Evolutionary conservation across 2,888 invertebrate genomes (phyloP).

Genomic region (Acanthoscelides obtectus): DNA sequence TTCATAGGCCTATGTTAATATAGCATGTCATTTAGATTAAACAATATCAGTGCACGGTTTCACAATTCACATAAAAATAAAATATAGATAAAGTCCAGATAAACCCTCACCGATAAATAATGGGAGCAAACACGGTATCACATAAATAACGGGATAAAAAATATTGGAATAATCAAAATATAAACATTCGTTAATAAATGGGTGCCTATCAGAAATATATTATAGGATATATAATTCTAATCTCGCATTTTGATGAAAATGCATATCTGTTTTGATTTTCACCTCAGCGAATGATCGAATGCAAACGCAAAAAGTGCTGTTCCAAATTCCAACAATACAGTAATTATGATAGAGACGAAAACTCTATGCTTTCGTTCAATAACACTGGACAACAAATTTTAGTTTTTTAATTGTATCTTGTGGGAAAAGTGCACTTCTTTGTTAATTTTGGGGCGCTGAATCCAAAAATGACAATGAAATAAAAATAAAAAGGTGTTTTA

Average conservation of each 20-base stretch:
- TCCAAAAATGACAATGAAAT: too few species aligned
- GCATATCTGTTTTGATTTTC: background rate
- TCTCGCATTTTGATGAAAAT: background rate
- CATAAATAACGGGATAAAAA: background rate
- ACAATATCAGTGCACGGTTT: background rate
- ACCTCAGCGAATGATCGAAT: too few species aligned
- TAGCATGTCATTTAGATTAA: background rate
- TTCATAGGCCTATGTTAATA: background rate
- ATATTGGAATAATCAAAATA: background rate
- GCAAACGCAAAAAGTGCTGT: too few species aligned
- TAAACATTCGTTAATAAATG: background rate
- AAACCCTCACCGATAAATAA: background rate
- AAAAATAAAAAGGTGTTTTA: too few species aligned
- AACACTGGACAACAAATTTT: too few species aligned
- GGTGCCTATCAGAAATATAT: background rate
- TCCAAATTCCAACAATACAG: too few species aligned
- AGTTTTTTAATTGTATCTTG: too few species aligned
- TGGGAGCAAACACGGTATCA: background rate
- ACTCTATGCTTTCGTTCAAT: too few species aligned
- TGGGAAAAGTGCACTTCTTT: too few species aligned
- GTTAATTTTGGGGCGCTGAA: too few species aligned
- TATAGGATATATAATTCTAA: background rate
- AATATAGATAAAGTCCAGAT: background rate
- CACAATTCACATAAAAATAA: background rate
- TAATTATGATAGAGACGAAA: too few species aligned